A percentile compares a stretch with the other conserved stretches of the same genome.
These are phyloP conservation scores for Hiodon alosoides DNA, from an alignment of 2,113 vertebrate species.

Conservation along the genomic window DNA sequence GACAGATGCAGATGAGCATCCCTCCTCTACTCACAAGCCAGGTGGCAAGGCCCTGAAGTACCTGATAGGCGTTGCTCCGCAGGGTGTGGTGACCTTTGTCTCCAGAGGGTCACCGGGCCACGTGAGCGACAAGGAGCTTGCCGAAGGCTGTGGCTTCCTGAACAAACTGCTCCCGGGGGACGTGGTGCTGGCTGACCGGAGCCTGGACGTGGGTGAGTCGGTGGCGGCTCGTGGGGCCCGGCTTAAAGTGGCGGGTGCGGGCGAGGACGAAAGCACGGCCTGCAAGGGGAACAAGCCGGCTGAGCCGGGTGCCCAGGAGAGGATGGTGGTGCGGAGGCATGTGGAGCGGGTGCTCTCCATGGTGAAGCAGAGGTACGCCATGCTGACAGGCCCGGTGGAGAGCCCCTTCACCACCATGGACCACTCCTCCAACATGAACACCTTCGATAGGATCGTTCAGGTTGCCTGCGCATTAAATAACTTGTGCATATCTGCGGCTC, in stretches of 20 bases:
- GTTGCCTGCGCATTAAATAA: constrained; percentile 71
- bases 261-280: constrained; percentile 11
- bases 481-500: constrained; percentile 65
- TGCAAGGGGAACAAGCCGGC: not conserved
- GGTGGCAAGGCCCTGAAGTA: constrained; percentile 54
- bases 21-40: not conserved
- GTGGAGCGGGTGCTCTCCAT: constrained; percentile 57
- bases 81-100: constrained; percentile 65
- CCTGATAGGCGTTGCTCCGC: constrained; percentile 62
- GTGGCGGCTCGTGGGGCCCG: constrained; percentile 53
- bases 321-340: constrained; percentile 44
- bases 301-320: constrained; percentile 27
- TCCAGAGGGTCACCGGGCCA: constrained; percentile 56
- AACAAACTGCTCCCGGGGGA: constrained; percentile 63
- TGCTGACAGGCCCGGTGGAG: constrained; percentile 62
- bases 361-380: constrained; percentile 58
- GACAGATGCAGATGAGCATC: constrained; percentile 27
- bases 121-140: constrained; percentile 54
- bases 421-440: constrained; percentile 53
- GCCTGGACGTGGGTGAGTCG: constrained; percentile 51
- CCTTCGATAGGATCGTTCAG: constrained; percentile 66
- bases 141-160: constrained; percentile 59
- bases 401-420: constrained; percentile 53
- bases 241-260: constrained; percentile 39
- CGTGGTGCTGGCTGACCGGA: constrained; percentile 50